Base-by-base conservation (phyloP, 2,888 invertebrate species). In the Penaeus monodon region DNA sequence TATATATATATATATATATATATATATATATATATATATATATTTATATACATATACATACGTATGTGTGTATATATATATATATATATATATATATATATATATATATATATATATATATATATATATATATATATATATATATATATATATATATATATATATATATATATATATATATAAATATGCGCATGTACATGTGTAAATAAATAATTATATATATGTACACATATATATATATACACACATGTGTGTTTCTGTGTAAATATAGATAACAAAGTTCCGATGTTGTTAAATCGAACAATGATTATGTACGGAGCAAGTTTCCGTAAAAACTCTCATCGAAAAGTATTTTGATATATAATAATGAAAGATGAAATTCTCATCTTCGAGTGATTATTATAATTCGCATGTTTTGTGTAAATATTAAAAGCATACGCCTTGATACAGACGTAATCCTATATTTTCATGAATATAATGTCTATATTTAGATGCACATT, bases 221-320 rank as follows among this genome's bases (percentile, higher is more conserved):
- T 74, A 74, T 74, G 33, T 74, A 74, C 33, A 74, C 33, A 74
- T 74, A 74, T 74, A 74, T 74, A 74, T 74, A 74, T 74, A 74
- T 74, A 74, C 33, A 74, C 33, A 74, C 10, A 74, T 74, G 4
- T 74, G 10, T 74, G 10, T 22, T 7, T 74, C 3, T 74, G 10
- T 29, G 4, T 22, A 74, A 4, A 74, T 22, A 74, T n/a, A n/a
- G 2, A n/a, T n/a, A 3, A 74, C 3, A 74, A 3, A 74, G n/a
- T n/a, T n/a, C n/a, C n/a, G n/a, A n/a, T n/a, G n/a, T n/a, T n/a
- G n/a, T 38, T 38, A 38, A 38, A 38, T 38, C 38, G 38, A 38
- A 38, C 6, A 38, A 4, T 6, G 7, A 8, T 7, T 0, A 44
- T 44, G 38, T 7, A 44, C 38, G 38, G 38, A 44, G 8, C 38